Evolutionary conservation across 2,797 vertebrate species (phyloP).

Genomic region (Pangasius sanitwongsei): DNA sequence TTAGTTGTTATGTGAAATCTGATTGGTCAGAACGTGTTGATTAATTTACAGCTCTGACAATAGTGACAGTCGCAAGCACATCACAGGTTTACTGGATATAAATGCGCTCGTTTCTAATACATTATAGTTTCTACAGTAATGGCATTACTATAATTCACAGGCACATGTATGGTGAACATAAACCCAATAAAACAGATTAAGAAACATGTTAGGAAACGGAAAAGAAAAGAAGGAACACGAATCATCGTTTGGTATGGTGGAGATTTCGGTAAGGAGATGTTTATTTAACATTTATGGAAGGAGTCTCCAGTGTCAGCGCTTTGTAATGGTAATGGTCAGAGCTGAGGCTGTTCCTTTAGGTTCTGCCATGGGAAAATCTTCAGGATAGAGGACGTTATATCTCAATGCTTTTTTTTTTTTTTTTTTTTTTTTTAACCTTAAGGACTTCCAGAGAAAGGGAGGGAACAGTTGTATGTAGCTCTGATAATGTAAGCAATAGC

Average conservation of each 20-base stretch:
- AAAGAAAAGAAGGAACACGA: not conserved
- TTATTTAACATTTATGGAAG: not conserved
- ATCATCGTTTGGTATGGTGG: not conserved
- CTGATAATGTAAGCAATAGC: not conserved
- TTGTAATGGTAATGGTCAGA: no score
- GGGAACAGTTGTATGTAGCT: not conserved
- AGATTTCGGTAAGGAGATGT: slow-evolving; percentile 7
- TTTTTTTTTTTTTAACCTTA: no score
- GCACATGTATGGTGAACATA: not conserved
- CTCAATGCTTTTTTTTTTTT: no score
- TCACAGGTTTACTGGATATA: not conserved
- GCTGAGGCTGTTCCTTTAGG: not conserved
- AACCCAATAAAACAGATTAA: not conserved
- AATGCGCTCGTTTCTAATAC: not conserved
- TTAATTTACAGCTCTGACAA: not conserved
- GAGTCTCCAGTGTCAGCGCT: not conserved
- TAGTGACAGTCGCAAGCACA: not conserved
- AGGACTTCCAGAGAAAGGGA: no score
- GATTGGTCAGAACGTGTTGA: not conserved
- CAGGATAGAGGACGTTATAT: not conserved
- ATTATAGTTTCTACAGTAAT: no score
- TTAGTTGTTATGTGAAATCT: not conserved
- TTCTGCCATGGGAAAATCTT: not conserved
- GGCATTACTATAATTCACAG: not conserved
- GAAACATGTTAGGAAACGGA: not conserved